These are phyloP conservation scores for Megastigmus dorsalis DNA, from an alignment of 2,888 invertebrate species.

Conservation along the genomic window DNA sequence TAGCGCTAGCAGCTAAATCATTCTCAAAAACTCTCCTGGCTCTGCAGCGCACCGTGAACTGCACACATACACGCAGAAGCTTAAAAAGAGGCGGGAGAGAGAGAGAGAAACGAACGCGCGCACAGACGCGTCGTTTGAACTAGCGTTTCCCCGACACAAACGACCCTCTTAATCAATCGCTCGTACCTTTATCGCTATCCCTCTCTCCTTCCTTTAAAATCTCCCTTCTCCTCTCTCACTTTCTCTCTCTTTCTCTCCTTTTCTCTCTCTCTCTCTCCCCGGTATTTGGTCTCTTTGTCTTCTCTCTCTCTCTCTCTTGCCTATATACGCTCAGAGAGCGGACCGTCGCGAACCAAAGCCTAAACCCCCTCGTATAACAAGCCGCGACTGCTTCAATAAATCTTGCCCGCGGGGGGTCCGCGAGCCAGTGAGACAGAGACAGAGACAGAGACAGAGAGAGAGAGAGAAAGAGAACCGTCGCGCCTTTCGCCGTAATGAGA, in stretches of 20 bases:
- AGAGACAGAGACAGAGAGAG: slow-evolving; percentile 2
- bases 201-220: slow-evolving; percentile 17
- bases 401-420: slow-evolving; percentile 54
- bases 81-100: neutral
- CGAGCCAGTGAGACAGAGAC: neutral
- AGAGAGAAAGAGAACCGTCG: slow-evolving; percentile 41
- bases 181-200: slow-evolving; percentile 63
- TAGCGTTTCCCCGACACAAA: slow-evolving; percentile 68
- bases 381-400: slow-evolving; percentile 64
- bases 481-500: slow-evolving; percentile 46
- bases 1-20: slow-evolving; percentile 18
- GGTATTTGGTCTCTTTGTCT: slow-evolving; percentile 28
- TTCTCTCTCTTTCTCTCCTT: slow-evolving; percentile 17
- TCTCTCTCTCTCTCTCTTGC: neutral
- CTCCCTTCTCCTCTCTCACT: slow-evolving; percentile 35
- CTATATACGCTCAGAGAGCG: neutral
- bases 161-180: slow-evolving; percentile 72
- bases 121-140: slow-evolving; percentile 64
- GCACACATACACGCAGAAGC: neutral
- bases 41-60: too few species aligned
- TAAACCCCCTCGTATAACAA: slow-evolving; percentile 62
- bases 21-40: slow-evolving; percentile 10
- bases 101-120: slow-evolving; percentile 31
- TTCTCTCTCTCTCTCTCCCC: slow-evolving; percentile 15
- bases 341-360: slow-evolving; percentile 54